Base-by-base conservation (phyloP, 2,113 vertebrate species). In the Trematomus loennbergii region DNA sequence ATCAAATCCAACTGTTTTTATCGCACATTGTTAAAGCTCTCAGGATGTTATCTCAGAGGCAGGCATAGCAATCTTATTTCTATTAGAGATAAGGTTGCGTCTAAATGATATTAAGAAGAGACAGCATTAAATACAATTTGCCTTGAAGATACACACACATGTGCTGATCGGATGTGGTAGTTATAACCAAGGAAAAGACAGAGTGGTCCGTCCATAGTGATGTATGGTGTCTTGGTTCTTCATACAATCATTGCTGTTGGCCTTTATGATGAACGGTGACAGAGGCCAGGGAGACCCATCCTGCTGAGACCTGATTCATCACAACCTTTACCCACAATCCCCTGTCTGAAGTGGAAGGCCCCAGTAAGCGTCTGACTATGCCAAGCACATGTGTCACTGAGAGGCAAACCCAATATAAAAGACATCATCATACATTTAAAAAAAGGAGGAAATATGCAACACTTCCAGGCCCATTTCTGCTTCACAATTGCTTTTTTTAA, bases 301-400 rank as follows among this genome's bases (percentile, higher is more conserved):
- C 40, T 52, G 73, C 40, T 71, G 54, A 76, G 55, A 71, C 45
- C 49, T 58, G 62, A 87, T 78, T 72, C 77, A 78, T 84, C 75
- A 36, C 40, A 64, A 13, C 49, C 67, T 79, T 58, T 60, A 54
- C 20, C 78, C 62, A 72, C 50, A 18, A 53, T 22, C 49, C 16
- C 49, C 60, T 60, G 63, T 77, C 66, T 63, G 72, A 65, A 75
- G 53, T 68, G 61, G 63, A 66, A 25, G 5, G 46, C 45, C 4
- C 6, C 9, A 48, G 46, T 68, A 53, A 49, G 59, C 62, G 36
- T 65, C 66, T 55, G 60, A 18, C 43, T 29, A 64, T 12, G 46
- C 55, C 45, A 57, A 18, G 33, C 63, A 73, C 43, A 68, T 33
- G 55, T 79, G 74, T 73, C 78, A 65, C 57, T 20, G 69, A 74